Conservation (phyloP, 92 coral and sea anemone species). For the Phenganax marumi region DNA sequence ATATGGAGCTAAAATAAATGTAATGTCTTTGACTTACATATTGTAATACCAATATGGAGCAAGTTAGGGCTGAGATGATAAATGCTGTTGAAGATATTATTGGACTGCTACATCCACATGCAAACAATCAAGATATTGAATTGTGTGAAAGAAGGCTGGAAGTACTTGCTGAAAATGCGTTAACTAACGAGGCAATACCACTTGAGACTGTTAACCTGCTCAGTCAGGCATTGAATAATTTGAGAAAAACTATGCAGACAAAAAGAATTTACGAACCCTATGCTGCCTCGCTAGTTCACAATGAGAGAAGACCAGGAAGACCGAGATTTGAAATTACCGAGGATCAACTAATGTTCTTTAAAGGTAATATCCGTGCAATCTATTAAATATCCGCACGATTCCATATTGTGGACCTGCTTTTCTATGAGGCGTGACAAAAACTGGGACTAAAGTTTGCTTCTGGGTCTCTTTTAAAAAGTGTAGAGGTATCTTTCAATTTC, state of each 20-base stretch:
- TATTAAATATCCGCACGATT: too few relatives aligned
- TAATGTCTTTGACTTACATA: background rate
- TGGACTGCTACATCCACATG: background rate
- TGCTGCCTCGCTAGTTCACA: background rate
- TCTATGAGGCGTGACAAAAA: background rate
- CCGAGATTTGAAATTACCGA: slow-evolving; percentile 48
- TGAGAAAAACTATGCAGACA: background rate
- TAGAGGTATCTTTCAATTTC: too few relatives aligned
- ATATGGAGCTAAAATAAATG: too few relatives aligned
- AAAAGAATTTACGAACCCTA: background rate
- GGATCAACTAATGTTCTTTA: slow-evolving; percentile 43
- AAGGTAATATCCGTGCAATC: slow-evolving; percentile 5
- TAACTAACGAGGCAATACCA: background rate
- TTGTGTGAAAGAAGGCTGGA: background rate
- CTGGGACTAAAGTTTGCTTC: background rate
- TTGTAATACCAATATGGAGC: background rate
- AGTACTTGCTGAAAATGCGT: background rate
- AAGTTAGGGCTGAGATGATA: background rate
- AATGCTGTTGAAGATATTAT: background rate
- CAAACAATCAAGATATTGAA: background rate
- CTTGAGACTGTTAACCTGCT: background rate
- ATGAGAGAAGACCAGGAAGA: slow-evolving; percentile 41
- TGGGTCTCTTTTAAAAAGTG: background rate
- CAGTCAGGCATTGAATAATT: background rate
- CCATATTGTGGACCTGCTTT: too few relatives aligned